phyloP scores from a whole-genome alignment of 2,113 vertebrate species.

The Solea solea region DNA sequence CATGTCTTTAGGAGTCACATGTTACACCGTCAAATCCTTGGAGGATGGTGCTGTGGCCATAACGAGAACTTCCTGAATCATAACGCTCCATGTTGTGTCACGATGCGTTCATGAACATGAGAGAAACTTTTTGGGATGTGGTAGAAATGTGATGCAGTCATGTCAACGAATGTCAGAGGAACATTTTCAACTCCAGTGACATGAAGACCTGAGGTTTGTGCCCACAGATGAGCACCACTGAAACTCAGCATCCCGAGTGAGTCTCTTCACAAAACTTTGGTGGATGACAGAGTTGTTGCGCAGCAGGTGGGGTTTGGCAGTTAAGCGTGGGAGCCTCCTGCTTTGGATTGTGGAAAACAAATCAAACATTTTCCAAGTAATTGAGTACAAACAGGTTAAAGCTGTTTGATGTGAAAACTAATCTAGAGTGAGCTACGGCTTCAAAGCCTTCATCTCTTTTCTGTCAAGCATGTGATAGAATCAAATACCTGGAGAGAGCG shows the following conservation, averaged over 20 bases:
- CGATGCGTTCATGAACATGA: too few species aligned
- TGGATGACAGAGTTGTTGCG: conserved; percentile 3
- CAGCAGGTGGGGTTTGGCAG: conserved; percentile 21
- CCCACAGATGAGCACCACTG: conserved; percentile 3
- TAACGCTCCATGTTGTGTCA: too few species aligned
- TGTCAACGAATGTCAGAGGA: neutral
- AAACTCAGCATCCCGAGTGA: neutral
- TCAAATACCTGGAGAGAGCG: conserved; percentile 5
- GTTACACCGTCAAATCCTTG: too few species aligned
- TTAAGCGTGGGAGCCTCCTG: conserved; percentile 1
- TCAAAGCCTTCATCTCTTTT: conserved; percentile 40
- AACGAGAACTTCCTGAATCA: too few species aligned
- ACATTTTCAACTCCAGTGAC: neutral
- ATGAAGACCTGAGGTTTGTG: neutral
- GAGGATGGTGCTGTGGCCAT: too few species aligned
- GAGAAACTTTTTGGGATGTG: too few species aligned
- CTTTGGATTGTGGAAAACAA: conserved; percentile 23
- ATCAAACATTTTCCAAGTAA: conserved; percentile 35
- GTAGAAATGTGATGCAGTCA: neutral
- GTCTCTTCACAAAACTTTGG: conserved; percentile 14
- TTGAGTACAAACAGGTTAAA: conserved; percentile 40
- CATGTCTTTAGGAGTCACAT: too few species aligned
- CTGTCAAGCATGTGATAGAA: conserved; percentile 10
- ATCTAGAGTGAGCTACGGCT: conserved; percentile 27
- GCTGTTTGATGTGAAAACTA: conserved; percentile 46